phyloP scores from a whole-genome alignment of 2,797 vertebrate species.

The Pangasius sanitwongsei region DNA sequence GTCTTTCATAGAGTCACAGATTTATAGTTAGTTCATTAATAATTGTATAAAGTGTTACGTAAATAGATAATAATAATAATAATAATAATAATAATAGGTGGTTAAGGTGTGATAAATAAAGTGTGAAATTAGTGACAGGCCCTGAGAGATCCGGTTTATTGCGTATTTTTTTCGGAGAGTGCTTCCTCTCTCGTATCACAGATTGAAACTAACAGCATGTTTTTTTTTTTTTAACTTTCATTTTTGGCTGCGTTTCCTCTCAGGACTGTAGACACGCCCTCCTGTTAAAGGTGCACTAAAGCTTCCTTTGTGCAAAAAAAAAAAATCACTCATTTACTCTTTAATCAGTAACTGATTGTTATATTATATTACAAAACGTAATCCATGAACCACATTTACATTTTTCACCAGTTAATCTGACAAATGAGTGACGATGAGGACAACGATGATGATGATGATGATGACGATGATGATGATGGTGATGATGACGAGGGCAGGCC shows the following conservation, averaged over 20 bases:
- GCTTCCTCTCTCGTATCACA: not conserved
- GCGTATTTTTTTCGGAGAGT: not conserved
- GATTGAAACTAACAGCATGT: not conserved
- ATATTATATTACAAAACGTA: not conserved
- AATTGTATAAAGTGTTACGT: not conserved
- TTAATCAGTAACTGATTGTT: not conserved
- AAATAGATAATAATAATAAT: not conserved
- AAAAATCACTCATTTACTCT: not conserved
- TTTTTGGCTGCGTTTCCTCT: not conserved
- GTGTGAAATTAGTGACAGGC: not conserved
- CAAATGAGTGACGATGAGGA: not conserved
- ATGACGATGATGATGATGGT: not conserved
- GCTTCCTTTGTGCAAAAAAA: not conserved
- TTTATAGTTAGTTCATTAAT: not conserved
- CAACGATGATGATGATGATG: not conserved
- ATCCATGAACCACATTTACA: not conserved
- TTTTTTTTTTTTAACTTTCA: too few species aligned
- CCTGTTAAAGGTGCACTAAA: not conserved
- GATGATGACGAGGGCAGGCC: slow-evolving; percentile 69
- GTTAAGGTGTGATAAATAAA: not conserved
- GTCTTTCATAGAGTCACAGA: not conserved
- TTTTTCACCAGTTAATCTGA: not conserved
- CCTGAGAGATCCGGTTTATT: not conserved
- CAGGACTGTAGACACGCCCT: not conserved
- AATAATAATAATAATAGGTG: not conserved